Evolutionary conservation across 1,140 invertebrate genomes (phyloP).

Genomic region (Carposina sasakii): DNA sequence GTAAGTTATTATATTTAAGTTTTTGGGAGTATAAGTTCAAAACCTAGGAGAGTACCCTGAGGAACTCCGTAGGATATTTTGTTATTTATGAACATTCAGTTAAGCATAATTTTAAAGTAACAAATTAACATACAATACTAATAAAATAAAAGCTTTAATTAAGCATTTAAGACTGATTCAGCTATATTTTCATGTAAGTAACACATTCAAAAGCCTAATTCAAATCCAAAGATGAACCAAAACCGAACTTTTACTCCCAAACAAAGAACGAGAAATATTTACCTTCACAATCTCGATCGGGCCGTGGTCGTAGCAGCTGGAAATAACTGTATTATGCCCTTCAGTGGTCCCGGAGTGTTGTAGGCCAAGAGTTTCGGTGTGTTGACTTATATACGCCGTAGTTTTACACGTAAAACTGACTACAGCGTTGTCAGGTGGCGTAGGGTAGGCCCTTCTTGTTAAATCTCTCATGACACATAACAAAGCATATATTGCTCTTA

Average conservation of each 20-base stretch:
- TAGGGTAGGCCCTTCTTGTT: slow-evolving; percentile 51
- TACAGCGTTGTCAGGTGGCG: slow-evolving; percentile 65
- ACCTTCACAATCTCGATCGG: slow-evolving; percentile 33
- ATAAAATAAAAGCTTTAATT: no score
- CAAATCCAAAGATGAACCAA: neutral
- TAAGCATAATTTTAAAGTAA: slow-evolving; percentile 2
- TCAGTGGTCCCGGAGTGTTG: slow-evolving; percentile 63
- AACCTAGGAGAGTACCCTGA: no score
- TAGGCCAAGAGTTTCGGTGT: slow-evolving; percentile 60
- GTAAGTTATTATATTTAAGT: no score
- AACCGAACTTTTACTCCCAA: slow-evolving; percentile 1
- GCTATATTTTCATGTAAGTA: neutral
- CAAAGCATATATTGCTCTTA: slow-evolving; percentile 62
- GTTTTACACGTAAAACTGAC: no score
- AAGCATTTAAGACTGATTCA: no score
- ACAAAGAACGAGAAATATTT: slow-evolving; percentile 32
- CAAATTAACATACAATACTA: neutral
- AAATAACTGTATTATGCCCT: slow-evolving; percentile 69
- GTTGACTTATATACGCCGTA: slow-evolving; percentile 31
- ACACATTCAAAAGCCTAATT: neutral
- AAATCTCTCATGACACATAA: slow-evolving; percentile 70
- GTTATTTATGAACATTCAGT: no score
- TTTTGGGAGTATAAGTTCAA: no score
- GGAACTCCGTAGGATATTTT: no score
- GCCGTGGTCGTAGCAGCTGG: slow-evolving; percentile 35